phyloP scores from a whole-genome alignment of 2,113 vertebrate species.

The Oceanites oceanicus region DNA sequence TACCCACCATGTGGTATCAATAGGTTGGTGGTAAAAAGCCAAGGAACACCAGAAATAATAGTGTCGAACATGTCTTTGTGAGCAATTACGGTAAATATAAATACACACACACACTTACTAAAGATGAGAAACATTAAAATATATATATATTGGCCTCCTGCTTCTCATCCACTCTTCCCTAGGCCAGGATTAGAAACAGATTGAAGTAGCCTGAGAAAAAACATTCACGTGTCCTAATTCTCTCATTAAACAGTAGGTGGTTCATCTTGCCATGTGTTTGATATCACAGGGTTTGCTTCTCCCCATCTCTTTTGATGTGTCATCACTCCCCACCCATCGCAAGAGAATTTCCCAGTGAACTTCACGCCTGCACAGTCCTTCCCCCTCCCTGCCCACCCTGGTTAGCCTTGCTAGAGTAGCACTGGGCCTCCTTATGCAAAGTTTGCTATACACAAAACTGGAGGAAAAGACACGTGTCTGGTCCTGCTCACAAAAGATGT shows the following conservation, averaged over 20 bases:
- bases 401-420: neutral
- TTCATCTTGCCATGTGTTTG: neutral
- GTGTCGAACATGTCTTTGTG: neutral
- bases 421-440: neutral
- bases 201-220: slow-evolving; percentile 22
- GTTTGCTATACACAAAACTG: neutral
- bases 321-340: neutral
- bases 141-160: neutral
- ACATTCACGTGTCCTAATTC: neutral
- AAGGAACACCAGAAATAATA: neutral
- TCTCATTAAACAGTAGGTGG: neutral
- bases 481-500: neutral
- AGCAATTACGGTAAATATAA: neutral
- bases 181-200: slow-evolving; percentile 33
- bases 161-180: neutral
- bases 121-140: slow-evolving; percentile 2
- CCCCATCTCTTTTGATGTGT: neutral
- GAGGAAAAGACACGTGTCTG: neutral
- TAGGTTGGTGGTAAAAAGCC: slow-evolving; percentile 6
- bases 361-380: fast-evolving
- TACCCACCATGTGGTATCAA: neutral
- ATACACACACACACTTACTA: neutral
- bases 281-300: neutral
- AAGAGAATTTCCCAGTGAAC: neutral
- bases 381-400: fast-evolving